Conservation (phyloP, 2,797 vertebrate genomes). For the Ctenochaetus hawaiiensis region DNA sequence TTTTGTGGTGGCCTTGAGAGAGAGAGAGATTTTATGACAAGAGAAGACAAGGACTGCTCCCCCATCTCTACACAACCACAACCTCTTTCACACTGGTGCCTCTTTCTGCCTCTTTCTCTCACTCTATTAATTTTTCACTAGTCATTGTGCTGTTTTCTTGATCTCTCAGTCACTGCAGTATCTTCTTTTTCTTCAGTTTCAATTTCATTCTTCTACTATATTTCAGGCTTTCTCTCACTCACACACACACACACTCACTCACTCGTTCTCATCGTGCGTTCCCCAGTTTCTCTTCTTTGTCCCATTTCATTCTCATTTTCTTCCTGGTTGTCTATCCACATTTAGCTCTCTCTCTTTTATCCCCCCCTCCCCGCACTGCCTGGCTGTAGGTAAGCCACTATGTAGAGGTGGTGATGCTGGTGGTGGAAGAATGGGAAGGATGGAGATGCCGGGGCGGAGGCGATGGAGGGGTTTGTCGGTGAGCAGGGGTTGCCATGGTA, state of each 20-base stretch:
- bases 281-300: slow-evolving; percentile 37
- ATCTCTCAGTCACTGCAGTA: slow-evolving; percentile 1
- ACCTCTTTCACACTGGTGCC: slow-evolving; percentile 26
- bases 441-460: slow-evolving; percentile 47
- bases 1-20: slow-evolving; percentile 61
- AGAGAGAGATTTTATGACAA: slow-evolving; percentile 66
- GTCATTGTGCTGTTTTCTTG: slow-evolving; percentile 1
- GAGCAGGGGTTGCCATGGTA: slow-evolving; percentile 79
- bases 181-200: slow-evolving; percentile 21
- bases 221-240: slow-evolving; percentile 6
- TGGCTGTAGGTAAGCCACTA: slow-evolving; percentile 39
- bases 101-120: not conserved
- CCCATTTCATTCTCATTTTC: slow-evolving; percentile 48
- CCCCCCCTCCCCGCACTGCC: slow-evolving; percentile 52
- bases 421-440: slow-evolving; percentile 68
- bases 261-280: slow-evolving; percentile 33
- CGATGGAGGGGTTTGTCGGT: slow-evolving; percentile 53
- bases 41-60: slow-evolving; percentile 53
- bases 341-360: slow-evolving; percentile 31
- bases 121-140: not conserved
- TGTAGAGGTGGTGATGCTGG: slow-evolving; percentile 47
- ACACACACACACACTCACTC: slow-evolving; percentile 8
- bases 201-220: not conserved
- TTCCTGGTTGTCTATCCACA: slow-evolving; percentile 52
- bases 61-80: slow-evolving; percentile 33